Base-by-base conservation (phyloP, 1,140 invertebrate genomes). In the Druon quercuslanigerum region DNA sequence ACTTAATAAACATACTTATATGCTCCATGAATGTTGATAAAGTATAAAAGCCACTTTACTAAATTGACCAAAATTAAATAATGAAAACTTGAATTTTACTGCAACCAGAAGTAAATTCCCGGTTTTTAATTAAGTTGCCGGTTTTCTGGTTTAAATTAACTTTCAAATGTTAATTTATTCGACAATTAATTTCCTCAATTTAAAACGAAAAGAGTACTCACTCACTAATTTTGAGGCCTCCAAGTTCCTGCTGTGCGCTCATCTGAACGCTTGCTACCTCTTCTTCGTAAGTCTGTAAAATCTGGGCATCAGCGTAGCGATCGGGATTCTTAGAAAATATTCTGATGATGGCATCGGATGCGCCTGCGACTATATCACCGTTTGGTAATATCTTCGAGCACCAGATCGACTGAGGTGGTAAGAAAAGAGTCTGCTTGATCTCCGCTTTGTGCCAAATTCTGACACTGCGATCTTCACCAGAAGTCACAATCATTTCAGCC, bases 321-420 rank as follows among this genome's bases (percentile, higher is more conserved):
- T 91, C 87, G 11, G 94, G 90, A 85, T 96, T 93, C 78, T 92
- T 90, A 0, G 96, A 96, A 86, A 99, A 99, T 70, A 99, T 93
- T 76, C 98, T 93, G 0, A 98, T 93, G 0, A 96, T 86, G 0
- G 96, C 97, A 91, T 99, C 98, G 90, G 96, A 98, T 79, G 94
- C 92, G 11, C 97, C 98, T 78, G 96, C 94, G n/a, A 96, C 96
- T 86, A 99, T 94, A 91, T 99, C 98, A 13, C 95, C 95, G 92
- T 99, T 98, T 5, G 92, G 84, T 17, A 99, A 88, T 76, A 94
- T 93, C 73, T 94, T 93, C 0, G 98, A 95, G 70, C 94, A 94
- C 98, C 98, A 99, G 9, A 99, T 94, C 20, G 97, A 97, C 73
- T 96, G 94, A 2, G 95, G 94, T 0, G 98, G 98, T 72, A 98